A percentile compares a stretch with the other conserved stretches of the same genome.
phyloP scores from a whole-genome alignment of 2,888 invertebrate genomes.

The Pseudoips prasinana region DNA sequence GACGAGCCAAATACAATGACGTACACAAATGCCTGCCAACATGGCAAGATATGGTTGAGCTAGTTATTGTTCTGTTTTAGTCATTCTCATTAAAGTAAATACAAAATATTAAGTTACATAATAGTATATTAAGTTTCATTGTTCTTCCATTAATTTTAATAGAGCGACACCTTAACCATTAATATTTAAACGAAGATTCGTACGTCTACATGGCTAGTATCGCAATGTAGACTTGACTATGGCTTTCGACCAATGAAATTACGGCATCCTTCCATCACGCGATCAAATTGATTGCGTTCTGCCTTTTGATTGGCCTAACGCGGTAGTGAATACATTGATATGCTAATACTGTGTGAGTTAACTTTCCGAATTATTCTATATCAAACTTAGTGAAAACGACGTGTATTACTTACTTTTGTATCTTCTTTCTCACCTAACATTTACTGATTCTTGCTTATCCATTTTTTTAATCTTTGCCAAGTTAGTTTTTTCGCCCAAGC shows the following conservation, averaged over 20 bases:
- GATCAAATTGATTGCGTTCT: no score
- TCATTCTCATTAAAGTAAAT: conserved; percentile 44
- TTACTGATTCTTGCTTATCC: conserved; percentile 42
- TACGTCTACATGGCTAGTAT: conserved; percentile 40
- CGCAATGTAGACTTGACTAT: no score
- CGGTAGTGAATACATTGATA: no score
- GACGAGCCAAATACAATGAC: no score
- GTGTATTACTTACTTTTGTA: conserved; percentile 34
- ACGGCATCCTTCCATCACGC: no score
- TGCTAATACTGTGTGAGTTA: no score
- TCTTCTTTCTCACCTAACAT: conserved; percentile 36
- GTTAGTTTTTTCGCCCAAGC: no score
- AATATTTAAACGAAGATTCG: conserved; percentile 21
- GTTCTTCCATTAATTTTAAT: conserved; percentile 70
- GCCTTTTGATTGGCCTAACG: no score
- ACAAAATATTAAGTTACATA: conserved; percentile 55
- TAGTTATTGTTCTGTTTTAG: conserved; percentile 49
- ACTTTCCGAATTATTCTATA: conserved; percentile 41
- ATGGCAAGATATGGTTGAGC: conserved; percentile 54
- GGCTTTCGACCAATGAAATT: no score
- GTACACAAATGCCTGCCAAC: conserved; percentile 44
- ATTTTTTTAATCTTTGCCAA: no score
- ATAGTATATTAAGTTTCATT: conserved; percentile 59
- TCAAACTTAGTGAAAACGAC: conserved; percentile 48
- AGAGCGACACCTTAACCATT: conserved; percentile 41